A percentile compares a stretch with the other conserved stretches of the same genome.
phyloP scores from a whole-genome alignment of 2,797 vertebrate genomes.

The Pangasius sanitwongsei region DNA sequence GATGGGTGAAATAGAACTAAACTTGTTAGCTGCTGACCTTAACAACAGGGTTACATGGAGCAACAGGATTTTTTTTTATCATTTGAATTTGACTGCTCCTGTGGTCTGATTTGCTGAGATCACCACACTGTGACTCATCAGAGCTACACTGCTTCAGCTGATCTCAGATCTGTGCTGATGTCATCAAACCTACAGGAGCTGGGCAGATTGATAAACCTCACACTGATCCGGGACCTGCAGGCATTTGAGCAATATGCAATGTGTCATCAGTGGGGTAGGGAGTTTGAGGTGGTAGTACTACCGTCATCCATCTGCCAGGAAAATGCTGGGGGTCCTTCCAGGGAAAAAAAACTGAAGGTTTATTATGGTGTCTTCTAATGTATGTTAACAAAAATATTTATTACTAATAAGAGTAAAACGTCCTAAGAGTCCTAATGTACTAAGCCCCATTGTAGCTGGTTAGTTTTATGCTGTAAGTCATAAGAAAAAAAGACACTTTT shows the following conservation, averaged over 20 bases:
- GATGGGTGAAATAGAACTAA: neutral
- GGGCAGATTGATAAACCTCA: neutral
- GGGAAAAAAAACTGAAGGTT: neutral
- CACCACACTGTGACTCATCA: constrained; percentile 55
- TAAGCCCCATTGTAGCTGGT: neutral
- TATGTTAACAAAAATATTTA: neutral
- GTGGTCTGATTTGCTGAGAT: constrained; percentile 45
- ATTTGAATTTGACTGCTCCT: constrained; percentile 10
- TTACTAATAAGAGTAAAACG: neutral
- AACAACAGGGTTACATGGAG: neutral
- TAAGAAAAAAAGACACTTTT: neutral
- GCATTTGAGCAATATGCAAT: constrained; percentile 35
- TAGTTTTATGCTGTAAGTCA: neutral
- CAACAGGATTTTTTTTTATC: neutral
- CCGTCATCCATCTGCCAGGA: constrained; percentile 46
- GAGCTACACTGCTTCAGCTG: constrained; percentile 38
- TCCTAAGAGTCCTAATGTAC: neutral
- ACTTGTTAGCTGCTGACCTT: neutral
- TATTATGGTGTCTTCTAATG: neutral
- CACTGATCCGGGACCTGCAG: constrained; percentile 43
- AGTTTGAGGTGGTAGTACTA: neutral
- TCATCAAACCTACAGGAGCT: constrained; percentile 22
- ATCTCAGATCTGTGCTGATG: constrained; percentile 39
- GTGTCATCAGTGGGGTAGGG: constrained; percentile 39
- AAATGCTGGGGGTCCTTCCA: neutral